Evolutionary conservation across 2,797 vertebrate genomes (phyloP).

Genomic region (Coracias cyanogaster): DNA sequence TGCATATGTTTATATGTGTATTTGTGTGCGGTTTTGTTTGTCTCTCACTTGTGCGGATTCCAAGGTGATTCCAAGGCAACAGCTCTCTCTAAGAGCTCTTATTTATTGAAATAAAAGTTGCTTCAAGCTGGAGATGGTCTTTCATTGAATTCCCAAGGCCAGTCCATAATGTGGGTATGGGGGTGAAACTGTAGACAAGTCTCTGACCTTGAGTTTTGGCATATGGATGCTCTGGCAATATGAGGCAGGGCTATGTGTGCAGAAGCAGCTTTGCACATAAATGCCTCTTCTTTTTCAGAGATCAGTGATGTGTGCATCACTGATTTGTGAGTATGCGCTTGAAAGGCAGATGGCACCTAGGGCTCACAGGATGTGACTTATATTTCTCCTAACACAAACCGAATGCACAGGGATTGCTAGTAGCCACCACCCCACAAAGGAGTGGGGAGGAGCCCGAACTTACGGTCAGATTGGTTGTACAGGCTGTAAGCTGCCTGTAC

Average conservation of each 20-base stretch:
- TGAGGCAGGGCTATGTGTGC: neutral
- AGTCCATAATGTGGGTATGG: fast-evolving
- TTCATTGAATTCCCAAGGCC: neutral
- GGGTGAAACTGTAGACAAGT: neutral
- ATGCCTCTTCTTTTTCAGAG: neutral
- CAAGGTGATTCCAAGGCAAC: neutral
- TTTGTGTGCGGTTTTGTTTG: neutral
- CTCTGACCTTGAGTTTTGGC: neutral
- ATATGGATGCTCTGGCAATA: neutral
- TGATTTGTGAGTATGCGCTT: neutral
- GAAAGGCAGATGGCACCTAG: neutral
- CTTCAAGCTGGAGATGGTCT: neutral
- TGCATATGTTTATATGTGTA: neutral
- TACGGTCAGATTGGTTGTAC: constrained; percentile 92
- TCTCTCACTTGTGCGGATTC: neutral
- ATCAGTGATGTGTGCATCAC: neutral
- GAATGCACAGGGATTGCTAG: neutral
- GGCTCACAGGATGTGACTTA: neutral
- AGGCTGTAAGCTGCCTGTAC: constrained; percentile 87
- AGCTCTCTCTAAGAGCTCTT: neutral
- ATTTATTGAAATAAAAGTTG: neutral
- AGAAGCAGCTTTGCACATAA: neutral
- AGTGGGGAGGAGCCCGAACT: constrained; percentile 57
- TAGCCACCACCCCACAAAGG: neutral
- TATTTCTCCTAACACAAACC: neutral